Base-by-base conservation (phyloP, 64 coral and sea anemone species). In the Porites australiensis region DNA sequence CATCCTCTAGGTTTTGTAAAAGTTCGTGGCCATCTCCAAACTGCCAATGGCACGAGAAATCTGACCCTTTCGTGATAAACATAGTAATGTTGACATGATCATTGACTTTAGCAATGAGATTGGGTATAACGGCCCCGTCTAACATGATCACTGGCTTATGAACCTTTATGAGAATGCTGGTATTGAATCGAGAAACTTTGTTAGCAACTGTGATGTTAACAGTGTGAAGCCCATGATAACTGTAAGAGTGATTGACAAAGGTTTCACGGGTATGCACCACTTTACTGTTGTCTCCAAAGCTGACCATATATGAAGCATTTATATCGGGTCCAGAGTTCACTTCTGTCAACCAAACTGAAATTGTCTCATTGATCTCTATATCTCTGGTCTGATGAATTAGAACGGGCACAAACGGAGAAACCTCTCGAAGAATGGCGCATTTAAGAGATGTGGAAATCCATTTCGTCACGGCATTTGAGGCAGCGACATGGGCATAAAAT, bases 121-220 rank as follows among this genome's bases (percentile, higher is more conserved):
- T 15, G 11, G 83, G 64, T n/a, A 95, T 19, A 14, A 74, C 66
- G 4, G 90, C 78, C 13, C 88, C 73, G 12, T 87, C 19, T 13
- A 95, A 48, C 8, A 23, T 64, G 16, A 86, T 44, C 37, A 95
- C 74, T 86, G 70, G 72, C 63, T 91, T 90, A 68, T 87, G 47
- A 14, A 95, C 79, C 46, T 77, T 71, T 53, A 90, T 37, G 5
- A 50, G 10, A 14, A 83, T 22, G 55, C 27, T 57, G 44, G 79
- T 69, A 44, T 58, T 78, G 3, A 63, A 69, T 37, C 49, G 51
- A 4, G 88, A 95, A 3, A 95, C 88, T 70, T 72, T 88, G 52
- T 91, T 95, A 8, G 64, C 20, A 59, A 79, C 88, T 49, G 93
- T 87, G 43, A 95, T 66, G 55, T 87, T 95, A 23, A 95, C 78